phyloP scores from a whole-genome alignment of 2,888 invertebrate species.

The Chaetoderma sp. region DNA sequence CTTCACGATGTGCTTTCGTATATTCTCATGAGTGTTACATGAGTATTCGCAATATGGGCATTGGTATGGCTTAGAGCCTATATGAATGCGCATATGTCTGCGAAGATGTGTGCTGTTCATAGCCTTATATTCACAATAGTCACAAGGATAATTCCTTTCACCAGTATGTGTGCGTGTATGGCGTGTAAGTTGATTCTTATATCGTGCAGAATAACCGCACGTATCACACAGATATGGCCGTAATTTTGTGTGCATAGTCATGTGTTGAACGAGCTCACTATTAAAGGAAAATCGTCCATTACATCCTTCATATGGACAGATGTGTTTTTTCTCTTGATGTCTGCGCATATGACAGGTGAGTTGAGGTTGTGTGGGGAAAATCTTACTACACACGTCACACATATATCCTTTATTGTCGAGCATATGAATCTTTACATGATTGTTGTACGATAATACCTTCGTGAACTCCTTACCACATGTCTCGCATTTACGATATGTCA shows the following conservation, averaged over 20 bases:
- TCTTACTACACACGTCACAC: conserved; percentile 86
- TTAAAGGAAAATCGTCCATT: conserved; percentile 88
- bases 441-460: conserved; percentile 43
- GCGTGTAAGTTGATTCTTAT: conserved; percentile 58
- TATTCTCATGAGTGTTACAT: conserved; percentile 79
- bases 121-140: conserved; percentile 67
- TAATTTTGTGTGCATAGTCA: conserved; percentile 84
- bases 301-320: conserved; percentile 84
- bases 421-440: conserved; percentile 50
- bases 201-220: conserved; percentile 80
- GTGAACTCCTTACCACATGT: conserved; percentile 55
- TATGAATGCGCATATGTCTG: conserved; percentile 68
- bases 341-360: conserved; percentile 77
- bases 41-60: conserved; percentile 78
- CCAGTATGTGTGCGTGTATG: conserved; percentile 66
- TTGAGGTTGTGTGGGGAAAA: conserved; percentile 78
- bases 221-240: conserved; percentile 86
- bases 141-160: conserved; percentile 64
- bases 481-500: conserved; percentile 52
- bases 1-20: conserved; percentile 86
- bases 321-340: conserved; percentile 75
- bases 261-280: conserved; percentile 87
- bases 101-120: conserved; percentile 62
- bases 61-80: conserved; percentile 67
- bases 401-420: conserved; percentile 80